A percentile compares a stretch with the other conserved stretches of the same genome.
These are phyloP conservation scores for Agonopterix heracliana DNA, from an alignment of 2,888 invertebrate species.

Conservation along the genomic window DNA sequence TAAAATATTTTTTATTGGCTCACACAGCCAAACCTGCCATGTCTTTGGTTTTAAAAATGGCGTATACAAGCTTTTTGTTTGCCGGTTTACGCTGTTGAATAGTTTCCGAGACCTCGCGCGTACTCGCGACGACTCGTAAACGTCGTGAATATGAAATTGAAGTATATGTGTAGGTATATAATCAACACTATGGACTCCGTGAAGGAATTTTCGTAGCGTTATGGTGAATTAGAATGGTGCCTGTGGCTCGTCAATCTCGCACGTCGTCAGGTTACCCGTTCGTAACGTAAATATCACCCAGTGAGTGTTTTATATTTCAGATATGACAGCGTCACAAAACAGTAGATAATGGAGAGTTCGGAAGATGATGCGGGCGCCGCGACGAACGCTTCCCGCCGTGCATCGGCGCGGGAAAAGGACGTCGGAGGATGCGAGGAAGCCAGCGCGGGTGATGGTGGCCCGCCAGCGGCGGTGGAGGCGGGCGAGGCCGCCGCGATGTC, in stretches of 20 bases:
- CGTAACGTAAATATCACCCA: conserved; percentile 71
- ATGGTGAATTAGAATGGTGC: conserved; percentile 77
- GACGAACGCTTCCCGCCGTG: conserved; percentile 71
- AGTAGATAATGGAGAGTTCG: conserved; percentile 76
- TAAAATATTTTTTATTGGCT: conserved; percentile 75
- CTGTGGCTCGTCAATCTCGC: conserved; percentile 73
- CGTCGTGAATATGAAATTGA: conserved; percentile 74
- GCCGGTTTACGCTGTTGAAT: conserved; percentile 76
- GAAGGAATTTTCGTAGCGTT: conserved; percentile 69
- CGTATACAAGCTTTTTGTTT: conserved; percentile 79
- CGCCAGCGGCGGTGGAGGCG: conserved; percentile 48
- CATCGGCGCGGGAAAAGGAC: conserved; percentile 74
- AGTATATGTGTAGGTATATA: conserved; percentile 74
- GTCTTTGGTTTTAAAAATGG: conserved; percentile 79
- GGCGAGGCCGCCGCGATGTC: conserved; percentile 59
- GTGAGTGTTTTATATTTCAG: conserved; percentile 72
- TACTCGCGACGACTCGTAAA: conserved; percentile 55
- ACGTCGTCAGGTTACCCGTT: conserved; percentile 73
- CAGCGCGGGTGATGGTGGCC: conserved; percentile 57
- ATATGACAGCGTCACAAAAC: conserved; percentile 71
- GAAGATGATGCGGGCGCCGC: conserved; percentile 76
- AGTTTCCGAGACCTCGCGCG: conserved; percentile 62
- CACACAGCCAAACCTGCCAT: conserved; percentile 72
- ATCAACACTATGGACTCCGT: conserved; percentile 67
- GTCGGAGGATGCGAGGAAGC: conserved; percentile 58